Evolutionary conservation across 2,797 vertebrate genomes (phyloP).

Genomic region (Clamator glandarius): DNA sequence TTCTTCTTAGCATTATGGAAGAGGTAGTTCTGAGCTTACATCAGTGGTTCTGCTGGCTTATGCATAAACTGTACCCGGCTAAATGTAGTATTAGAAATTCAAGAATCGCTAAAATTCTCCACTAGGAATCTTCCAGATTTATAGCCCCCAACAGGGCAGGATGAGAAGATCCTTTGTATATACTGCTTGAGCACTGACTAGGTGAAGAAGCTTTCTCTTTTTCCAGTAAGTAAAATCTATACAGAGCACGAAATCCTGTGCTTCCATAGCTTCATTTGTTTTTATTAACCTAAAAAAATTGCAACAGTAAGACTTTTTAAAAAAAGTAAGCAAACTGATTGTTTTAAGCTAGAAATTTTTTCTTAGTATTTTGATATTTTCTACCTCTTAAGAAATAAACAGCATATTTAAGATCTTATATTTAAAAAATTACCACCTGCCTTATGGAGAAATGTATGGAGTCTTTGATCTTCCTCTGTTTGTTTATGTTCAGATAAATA

Average conservation of each 20-base stretch:
- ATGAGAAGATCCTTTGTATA: slow-evolving; percentile 15
- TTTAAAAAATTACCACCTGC: slow-evolving; percentile 75
- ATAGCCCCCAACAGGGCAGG: neutral
- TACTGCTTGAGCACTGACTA: slow-evolving; percentile 40
- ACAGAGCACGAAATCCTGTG: slow-evolving; percentile 42
- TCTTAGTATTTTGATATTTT: slow-evolving; percentile 75
- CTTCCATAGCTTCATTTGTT: slow-evolving; percentile 55
- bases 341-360: slow-evolving; percentile 67
- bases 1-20: slow-evolving; percentile 7
- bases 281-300: slow-evolving; percentile 54
- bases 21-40: neutral
- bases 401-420: slow-evolving; percentile 71
- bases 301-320: slow-evolving; percentile 57
- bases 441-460: slow-evolving; percentile 75
- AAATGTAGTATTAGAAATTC: slow-evolving; percentile 31
- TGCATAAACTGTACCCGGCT: neutral
- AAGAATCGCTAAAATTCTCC: slow-evolving; percentile 42
- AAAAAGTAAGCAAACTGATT: slow-evolving; percentile 50
- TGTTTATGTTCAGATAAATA: slow-evolving; percentile 53
- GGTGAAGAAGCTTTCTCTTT: slow-evolving; percentile 41
- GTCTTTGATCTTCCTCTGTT: slow-evolving; percentile 60
- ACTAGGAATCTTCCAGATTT: neutral
- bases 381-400: slow-evolving; percentile 79
- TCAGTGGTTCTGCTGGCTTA: slow-evolving; percentile 56
- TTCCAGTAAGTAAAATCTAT: slow-evolving; percentile 3